phyloP scores from a whole-genome alignment of 2,113 vertebrate species.

The Lanius ludovicianus region DNA sequence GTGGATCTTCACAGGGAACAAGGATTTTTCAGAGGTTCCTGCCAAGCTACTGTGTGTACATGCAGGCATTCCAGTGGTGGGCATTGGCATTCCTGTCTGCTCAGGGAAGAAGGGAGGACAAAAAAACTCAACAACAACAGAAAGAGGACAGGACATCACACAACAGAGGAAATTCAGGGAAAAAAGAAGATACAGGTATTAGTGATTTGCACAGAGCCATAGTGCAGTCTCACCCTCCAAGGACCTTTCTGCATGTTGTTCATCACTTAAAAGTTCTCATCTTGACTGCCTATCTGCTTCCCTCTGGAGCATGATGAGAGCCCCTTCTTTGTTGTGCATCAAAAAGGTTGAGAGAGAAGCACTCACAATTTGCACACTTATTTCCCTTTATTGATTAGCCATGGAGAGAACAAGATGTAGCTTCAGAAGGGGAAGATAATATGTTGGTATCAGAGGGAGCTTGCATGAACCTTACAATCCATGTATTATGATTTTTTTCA shows the following conservation, averaged over 20 bases:
- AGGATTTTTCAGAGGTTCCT: neutral
- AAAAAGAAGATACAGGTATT: neutral
- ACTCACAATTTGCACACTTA: neutral
- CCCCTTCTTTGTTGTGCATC: neutral
- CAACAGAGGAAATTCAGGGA: neutral
- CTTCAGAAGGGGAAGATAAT: neutral
- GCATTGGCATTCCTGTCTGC: neutral
- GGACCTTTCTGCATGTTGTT: neutral
- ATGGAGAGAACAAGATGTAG: neutral
- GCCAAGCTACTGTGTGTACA: neutral
- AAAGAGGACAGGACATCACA: neutral
- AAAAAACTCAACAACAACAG: neutral
- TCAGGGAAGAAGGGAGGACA: neutral
- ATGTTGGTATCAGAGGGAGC: neutral
- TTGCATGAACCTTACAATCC: neutral
- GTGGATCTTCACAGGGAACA: neutral
- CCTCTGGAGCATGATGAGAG: neutral
- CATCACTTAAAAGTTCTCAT: neutral
- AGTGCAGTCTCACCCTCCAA: constrained; percentile 23
- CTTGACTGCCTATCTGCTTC: neutral
- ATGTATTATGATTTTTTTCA: neutral
- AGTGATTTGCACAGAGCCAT: neutral
- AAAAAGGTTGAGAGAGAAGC: neutral
- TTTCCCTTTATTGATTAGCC: neutral
- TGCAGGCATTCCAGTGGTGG: constrained; percentile 40